A percentile compares a stretch with the other conserved stretches of the same genome.
Conservation (phyloP, 2,888 invertebrate species). For the Drosophila stalkeri region DNA sequence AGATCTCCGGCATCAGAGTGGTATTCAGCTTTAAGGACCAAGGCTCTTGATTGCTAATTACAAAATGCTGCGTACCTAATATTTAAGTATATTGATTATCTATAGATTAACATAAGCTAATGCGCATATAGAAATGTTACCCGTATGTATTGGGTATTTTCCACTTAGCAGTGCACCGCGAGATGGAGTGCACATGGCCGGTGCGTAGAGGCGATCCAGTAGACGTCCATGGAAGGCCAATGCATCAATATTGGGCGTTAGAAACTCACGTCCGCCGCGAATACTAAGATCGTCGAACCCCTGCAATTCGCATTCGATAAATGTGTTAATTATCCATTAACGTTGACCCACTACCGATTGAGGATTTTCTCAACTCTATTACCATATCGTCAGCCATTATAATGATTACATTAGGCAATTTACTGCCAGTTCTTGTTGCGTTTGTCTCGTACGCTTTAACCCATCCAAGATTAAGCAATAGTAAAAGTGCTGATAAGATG, state of each 20-base stretch:
- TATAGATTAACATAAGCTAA: background rate
- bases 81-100: background rate
- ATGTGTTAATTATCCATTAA: background rate
- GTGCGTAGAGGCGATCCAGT: slow-evolving; percentile 92
- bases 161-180: slow-evolving; percentile 93
- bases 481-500: slow-evolving; percentile 66
- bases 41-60: slow-evolving; percentile 89
- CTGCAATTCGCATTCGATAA: slow-evolving; percentile 85
- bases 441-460: slow-evolving; percentile 36
- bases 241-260: slow-evolving; percentile 95
- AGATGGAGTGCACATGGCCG: slow-evolving; percentile 94
- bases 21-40: slow-evolving; percentile 90
- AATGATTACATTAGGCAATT: slow-evolving; percentile 89
- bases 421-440: slow-evolving; percentile 18
- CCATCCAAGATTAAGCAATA: slow-evolving; percentile 49
- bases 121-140: slow-evolving; percentile 75
- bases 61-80: slow-evolving; percentile 90
- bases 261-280: slow-evolving; percentile 94
- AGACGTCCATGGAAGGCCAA: slow-evolving; percentile 94
- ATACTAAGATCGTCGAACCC: slow-evolving; percentile 97
- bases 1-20: slow-evolving; percentile 89
- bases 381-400: slow-evolving; percentile 94
- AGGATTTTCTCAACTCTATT: slow-evolving; percentile 84
- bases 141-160: slow-evolving; percentile 93
- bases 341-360: slow-evolving; percentile 5